A percentile compares a stretch with the other conserved stretches of the same genome.
These are phyloP conservation scores for Anguilla obscura DNA, from an alignment of 2,797 vertebrate species.

Conservation along the genomic window DNA sequence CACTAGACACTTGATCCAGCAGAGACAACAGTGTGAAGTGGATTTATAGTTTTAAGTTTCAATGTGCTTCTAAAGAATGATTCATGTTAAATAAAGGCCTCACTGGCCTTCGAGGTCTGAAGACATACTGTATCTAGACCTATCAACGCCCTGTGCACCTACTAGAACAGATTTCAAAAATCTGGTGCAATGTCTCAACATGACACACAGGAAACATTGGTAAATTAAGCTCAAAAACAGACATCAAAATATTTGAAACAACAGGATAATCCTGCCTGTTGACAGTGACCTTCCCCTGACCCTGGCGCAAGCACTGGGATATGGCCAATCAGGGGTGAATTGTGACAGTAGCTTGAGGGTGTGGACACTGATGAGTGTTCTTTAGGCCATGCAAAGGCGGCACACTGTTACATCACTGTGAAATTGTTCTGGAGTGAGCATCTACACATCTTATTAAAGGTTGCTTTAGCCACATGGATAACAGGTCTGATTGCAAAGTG, in stretches of 20 bases:
- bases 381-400: not conserved
- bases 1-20: not conserved
- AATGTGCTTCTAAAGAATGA: not conserved
- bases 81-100: not conserved
- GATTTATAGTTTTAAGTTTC: not conserved
- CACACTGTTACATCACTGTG: not conserved
- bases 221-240: not conserved
- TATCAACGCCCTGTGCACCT: not conserved
- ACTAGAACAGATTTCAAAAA: not conserved
- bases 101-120: not conserved
- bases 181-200: not conserved
- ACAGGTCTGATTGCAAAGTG: not conserved
- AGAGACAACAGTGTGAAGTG: not conserved
- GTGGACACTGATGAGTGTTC: not conserved
- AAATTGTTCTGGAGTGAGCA: not conserved
- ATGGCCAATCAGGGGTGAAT: not conserved
- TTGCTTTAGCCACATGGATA: not conserved
- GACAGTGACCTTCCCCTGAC: not conserved
- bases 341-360: not conserved
- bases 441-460: constrained; percentile 6
- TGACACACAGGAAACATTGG: not conserved
- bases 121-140: not conserved
- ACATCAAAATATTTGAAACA: not conserved
- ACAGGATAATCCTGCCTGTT: not conserved
- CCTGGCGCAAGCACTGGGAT: not conserved